Percentiles rank a stretch among this genome's conserved stretches.
Conservation (phyloP, 1,140 invertebrate genomes). For the Drosophila parabipectinata region DNA sequence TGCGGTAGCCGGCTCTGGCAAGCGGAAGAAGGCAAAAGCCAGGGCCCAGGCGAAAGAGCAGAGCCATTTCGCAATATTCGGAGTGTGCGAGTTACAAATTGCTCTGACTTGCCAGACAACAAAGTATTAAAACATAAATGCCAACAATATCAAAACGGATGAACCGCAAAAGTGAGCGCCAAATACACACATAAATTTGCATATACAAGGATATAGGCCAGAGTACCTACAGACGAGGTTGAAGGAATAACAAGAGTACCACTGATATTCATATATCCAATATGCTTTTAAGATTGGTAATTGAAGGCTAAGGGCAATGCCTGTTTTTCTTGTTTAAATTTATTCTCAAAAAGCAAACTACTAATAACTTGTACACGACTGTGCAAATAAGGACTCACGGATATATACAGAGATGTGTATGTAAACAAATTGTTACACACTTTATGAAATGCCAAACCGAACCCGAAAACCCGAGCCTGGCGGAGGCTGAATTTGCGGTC, state of each 20-base stretch:
- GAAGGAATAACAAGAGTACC: background rate
- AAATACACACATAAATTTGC: conserved; percentile 30
- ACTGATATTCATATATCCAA: background rate
- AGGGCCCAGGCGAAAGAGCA: conserved; percentile 3
- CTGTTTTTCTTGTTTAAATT: too few relatives aligned
- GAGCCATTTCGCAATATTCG: conserved; percentile 11
- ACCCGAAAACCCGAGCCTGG: conserved; percentile 8
- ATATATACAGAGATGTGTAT: conserved; percentile 57
- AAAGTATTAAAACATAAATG: conserved; percentile 60
- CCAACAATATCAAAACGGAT: conserved; percentile 57
- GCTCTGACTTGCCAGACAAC: conserved; percentile 27
- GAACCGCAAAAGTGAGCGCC: conserved; percentile 49
- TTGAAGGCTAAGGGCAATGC: too few relatives aligned
- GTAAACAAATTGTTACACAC: conserved; percentile 73
- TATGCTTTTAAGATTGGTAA: too few relatives aligned
- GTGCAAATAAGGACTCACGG: conserved; percentile 15
- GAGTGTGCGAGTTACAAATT: conserved; percentile 24
- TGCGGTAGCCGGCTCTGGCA: conserved; percentile 40
- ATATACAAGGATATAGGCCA: conserved; percentile 19
- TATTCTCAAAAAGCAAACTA: background rate
- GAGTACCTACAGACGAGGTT: conserved; percentile 1
- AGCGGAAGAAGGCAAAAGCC: background rate
- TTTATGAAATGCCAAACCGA: conserved; percentile 70
- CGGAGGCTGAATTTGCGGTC: conserved; percentile 67
- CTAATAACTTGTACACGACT: conserved; percentile 9